Evolutionary conservation across 2,113 vertebrate species (phyloP).

Genomic region (Upupa epops): DNA sequence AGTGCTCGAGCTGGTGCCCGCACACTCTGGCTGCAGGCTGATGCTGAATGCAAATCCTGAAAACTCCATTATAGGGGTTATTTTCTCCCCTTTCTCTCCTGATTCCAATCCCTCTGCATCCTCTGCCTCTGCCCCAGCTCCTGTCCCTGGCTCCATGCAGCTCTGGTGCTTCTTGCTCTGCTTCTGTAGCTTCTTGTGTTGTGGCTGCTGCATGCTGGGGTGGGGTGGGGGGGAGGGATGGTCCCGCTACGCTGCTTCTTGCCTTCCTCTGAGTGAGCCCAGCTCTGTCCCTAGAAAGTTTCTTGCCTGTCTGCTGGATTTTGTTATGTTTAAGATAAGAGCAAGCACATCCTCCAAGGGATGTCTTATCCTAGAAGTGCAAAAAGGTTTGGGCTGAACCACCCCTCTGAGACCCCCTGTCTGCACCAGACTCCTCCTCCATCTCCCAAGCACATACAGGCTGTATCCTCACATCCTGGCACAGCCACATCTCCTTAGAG

Average conservation of each 20-base stretch:
- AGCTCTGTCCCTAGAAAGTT: not conserved
- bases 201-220: not conserved
- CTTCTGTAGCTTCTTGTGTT: not conserved
- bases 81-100: not conserved
- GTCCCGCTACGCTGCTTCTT: not conserved
- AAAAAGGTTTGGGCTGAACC: not conserved
- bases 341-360: not conserved
- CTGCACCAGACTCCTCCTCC: not conserved
- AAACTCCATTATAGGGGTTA: not conserved
- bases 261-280: not conserved
- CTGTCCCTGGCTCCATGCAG: not conserved
- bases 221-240: fast-evolving
- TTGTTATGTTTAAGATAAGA: not conserved
- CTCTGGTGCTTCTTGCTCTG: not conserved
- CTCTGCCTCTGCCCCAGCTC: not conserved
- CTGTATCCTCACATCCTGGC: not conserved
- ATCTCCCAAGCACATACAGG: not conserved
- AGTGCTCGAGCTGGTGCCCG: conserved; percentile 17
- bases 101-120: not conserved
- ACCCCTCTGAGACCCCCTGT: not conserved
- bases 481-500: not conserved
- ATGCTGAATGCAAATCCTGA: conserved; percentile 29
- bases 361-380: not conserved
- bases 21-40: not conserved
- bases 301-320: conserved; percentile 3